Evolutionary conservation across 1,140 invertebrate species (phyloP).

Genomic region (Drosophila biarmipes): DNA sequence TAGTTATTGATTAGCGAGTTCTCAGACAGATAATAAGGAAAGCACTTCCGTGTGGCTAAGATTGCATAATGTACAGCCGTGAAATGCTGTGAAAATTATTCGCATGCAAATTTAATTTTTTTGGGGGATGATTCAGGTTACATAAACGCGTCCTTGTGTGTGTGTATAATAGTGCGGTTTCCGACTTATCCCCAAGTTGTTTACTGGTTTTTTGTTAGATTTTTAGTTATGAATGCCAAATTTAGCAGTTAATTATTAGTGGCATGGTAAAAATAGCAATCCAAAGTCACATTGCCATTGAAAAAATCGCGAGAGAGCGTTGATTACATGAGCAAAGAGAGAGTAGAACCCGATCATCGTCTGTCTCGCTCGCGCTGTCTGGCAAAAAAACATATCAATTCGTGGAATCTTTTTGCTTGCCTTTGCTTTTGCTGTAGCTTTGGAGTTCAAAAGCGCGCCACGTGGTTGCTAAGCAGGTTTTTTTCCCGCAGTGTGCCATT

Average conservation of each 20-base stretch:
- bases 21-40: constrained; percentile 7
- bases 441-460: constrained; percentile 45
- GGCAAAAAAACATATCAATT: constrained; percentile 35
- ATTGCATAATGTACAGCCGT: constrained; percentile 32
- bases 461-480: constrained; percentile 67
- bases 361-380: constrained; percentile 32
- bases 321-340: constrained; percentile 69
- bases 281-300: constrained; percentile 64
- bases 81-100: constrained; percentile 4
- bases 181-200: constrained; percentile 2
- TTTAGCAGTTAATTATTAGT: constrained; percentile 35
- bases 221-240: constrained; percentile 47
- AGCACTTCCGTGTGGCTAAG: constrained; percentile 15
- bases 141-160: constrained; percentile 66
- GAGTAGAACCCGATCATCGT: constrained; percentile 21
- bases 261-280: constrained; percentile 33
- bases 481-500: constrained; percentile 1
- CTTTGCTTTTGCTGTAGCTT: constrained; percentile 5
- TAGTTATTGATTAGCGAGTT: constrained; percentile 22
- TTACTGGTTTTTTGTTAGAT: constrained; percentile 3
- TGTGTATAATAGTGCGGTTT: constrained; percentile 20
- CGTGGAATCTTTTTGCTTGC: constrained; percentile 36
- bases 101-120: constrained; percentile 42
- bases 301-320: constrained; percentile 46
- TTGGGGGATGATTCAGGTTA: constrained; percentile 72